Conservation (phyloP, 2,797 vertebrate genomes). For the Coccyzus lansbergi region DNA sequence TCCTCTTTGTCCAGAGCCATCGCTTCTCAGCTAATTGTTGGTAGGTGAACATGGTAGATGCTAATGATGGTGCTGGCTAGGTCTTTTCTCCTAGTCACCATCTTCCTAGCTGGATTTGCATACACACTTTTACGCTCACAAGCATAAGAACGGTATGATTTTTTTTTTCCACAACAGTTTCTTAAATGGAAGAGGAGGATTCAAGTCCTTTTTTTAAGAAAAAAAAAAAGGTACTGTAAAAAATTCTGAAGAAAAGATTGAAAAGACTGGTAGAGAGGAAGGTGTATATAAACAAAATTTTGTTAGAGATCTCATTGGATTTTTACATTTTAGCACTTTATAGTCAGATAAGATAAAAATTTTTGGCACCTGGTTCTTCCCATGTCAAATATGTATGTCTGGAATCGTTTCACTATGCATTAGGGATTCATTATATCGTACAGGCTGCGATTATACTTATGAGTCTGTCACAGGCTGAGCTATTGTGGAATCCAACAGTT, state of each 20-base stretch:
- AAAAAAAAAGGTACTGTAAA: background rate
- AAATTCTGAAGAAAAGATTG: background rate
- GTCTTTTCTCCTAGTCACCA: background rate
- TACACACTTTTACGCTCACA: background rate
- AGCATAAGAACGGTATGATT: background rate
- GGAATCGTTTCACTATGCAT: background rate
- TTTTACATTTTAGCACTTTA: background rate
- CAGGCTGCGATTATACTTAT: background rate
- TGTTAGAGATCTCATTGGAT: background rate
- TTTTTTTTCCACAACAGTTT: background rate
- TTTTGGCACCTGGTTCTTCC: background rate
- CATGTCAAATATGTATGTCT: background rate
- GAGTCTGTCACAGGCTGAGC: background rate
- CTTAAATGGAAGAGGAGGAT: background rate
- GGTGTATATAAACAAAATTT: background rate
- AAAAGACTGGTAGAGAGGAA: background rate
- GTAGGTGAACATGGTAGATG: rapidly evolving
- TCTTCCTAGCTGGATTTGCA: background rate
- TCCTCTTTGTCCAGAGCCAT: background rate
- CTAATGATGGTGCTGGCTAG: rapidly evolving
- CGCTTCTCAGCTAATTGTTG: background rate
- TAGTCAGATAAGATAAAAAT: background rate
- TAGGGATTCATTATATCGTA: background rate
- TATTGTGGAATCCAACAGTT: background rate
- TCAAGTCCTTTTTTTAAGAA: too few relatives aligned